phyloP scores from a whole-genome alignment of 1,140 invertebrate genomes.

The Halesus radiatus region DNA sequence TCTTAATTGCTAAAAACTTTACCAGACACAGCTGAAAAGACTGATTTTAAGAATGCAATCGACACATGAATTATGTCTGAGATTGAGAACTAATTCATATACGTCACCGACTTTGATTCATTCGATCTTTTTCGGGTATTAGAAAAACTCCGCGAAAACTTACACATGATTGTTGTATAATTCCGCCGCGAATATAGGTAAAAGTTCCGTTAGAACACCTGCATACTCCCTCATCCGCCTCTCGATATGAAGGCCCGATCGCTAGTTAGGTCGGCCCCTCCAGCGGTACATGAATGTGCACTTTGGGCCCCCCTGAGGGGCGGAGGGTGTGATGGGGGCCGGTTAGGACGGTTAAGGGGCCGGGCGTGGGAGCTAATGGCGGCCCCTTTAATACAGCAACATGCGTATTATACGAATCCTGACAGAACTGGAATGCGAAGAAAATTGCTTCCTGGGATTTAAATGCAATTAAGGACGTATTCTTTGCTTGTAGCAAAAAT shows the following conservation, averaged over 20 bases:
- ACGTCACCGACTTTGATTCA: too few species aligned
- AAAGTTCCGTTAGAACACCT: neutral
- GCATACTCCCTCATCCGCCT: neutral
- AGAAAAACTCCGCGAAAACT: too few species aligned
- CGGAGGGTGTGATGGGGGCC: neutral
- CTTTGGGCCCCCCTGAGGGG: constrained; percentile 42
- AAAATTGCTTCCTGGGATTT: constrained; percentile 15
- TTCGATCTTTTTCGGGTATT: too few species aligned
- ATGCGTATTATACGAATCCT: constrained; percentile 1
- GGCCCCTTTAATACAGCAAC: neutral
- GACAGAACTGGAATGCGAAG: constrained; percentile 10
- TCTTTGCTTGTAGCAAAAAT: too few species aligned
- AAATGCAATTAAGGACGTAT: neutral
- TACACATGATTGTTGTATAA: too few species aligned
- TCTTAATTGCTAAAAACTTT: too few species aligned
- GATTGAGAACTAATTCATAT: too few species aligned
- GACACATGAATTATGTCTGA: too few species aligned
- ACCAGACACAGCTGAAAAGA: too few species aligned
- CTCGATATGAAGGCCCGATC: neutral
- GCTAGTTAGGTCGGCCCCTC: neutral
- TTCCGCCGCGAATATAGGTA: neutral
- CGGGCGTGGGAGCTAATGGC: neutral
- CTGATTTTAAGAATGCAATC: too few species aligned
- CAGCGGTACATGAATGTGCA: constrained; percentile 54
- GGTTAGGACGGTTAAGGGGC: neutral